Conservation (phyloP, 2,797 vertebrate genomes). For the Okamejei kenojei region DNA sequence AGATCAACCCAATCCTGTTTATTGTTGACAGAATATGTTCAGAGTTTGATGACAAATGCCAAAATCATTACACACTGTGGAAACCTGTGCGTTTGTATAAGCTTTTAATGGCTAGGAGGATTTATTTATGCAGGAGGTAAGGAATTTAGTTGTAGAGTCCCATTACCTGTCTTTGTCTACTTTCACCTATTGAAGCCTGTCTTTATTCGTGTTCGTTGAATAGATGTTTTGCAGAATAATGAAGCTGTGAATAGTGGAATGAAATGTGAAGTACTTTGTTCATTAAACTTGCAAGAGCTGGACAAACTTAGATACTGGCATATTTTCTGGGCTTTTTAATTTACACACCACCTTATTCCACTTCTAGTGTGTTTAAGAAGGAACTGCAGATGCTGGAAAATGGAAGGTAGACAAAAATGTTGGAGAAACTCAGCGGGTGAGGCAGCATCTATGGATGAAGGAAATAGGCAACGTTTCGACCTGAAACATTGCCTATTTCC, state of each 20-base stretch:
- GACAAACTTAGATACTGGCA: neutral
- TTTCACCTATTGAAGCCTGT: neutral
- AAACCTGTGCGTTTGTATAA: neutral
- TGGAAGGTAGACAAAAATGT: no score
- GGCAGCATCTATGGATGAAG: no score
- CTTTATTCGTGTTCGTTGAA: neutral
- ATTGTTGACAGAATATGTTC: neutral
- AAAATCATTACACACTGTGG: neutral
- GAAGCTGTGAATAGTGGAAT: neutral
- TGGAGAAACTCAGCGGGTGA: no score
- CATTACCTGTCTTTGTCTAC: neutral
- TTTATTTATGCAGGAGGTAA: neutral
- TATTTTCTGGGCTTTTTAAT: neutral
- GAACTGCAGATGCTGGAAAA: no score
- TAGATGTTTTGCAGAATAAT: neutral
- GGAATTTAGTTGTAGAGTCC: neutral
- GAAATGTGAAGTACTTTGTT: neutral
- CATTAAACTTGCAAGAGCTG: neutral
- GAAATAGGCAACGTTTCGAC: no score
- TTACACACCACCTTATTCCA: neutral
- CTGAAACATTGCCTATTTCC: no score
- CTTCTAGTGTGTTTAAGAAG: neutral
- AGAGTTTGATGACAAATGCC: neutral
- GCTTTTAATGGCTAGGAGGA: neutral
- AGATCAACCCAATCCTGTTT: neutral